Evolutionary conservation across 2,888 invertebrate genomes (phyloP), one percentile per base, ranked within the genome.

Genomic region (Drosophila barbarae): DNA sequence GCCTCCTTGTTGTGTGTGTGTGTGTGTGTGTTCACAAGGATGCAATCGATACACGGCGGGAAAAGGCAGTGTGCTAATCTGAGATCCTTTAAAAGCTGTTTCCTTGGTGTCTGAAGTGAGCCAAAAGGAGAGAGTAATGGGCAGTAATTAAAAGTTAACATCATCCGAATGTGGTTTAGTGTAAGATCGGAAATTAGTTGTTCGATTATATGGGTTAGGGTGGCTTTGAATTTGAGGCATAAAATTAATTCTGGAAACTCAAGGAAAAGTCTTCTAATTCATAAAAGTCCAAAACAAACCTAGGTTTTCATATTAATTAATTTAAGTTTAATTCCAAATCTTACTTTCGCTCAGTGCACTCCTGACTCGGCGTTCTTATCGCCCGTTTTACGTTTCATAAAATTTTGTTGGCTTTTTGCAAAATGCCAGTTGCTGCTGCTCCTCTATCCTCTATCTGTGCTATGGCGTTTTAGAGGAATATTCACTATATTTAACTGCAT

Each of bases 361-460:
- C 15, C 36, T 35, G 58, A 60, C 61, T 42, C 44, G 54, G 65
- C 59, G 42, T 42, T 67, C 79, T 82, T 85, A 83, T 87, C 87
- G 82, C 81, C 73, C 80, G 86, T 85, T 86, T 87, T 84, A 87
- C 87, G 85, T 87, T 86, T 86, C 87, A 87, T 87, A 87, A 87
- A 87, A 87, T 85, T 86, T 82, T 65, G 81, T 81, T 66, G 53
- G 60, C 81, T 67, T 55, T 71, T 71, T 23, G 30, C 18, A 34
- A 41, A 65, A 69, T 67, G 63, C 30, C 46, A 30, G 46, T 46
- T 46, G 46, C 46, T 46, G 46, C 46, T 44, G 1, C 6, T 18
- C 26, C 30, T 21, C 12, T 30, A 28, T 18, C 26, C 30, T 21
- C 12, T 30, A 28, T 46, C 71, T 68, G 38, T 64, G 51, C 38